Percentiles rank a stretch among this genome's conserved stretches.
Evolutionary conservation across 2,797 vertebrate species (phyloP).

Genomic region (Lateolabrax maculatus): DNA sequence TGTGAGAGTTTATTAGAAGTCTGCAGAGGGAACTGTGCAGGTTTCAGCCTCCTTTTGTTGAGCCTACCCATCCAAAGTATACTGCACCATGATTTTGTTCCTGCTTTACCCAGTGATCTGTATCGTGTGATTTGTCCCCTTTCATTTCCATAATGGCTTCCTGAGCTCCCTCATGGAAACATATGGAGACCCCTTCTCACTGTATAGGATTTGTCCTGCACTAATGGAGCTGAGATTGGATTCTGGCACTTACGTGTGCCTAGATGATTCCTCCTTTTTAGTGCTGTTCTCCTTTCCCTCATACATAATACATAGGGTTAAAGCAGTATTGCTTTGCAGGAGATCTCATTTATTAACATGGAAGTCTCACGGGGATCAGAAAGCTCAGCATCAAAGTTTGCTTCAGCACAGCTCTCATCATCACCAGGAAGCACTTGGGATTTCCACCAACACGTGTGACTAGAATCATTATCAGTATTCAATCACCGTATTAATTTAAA

Average conservation of each 20-base stretch:
- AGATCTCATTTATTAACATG: constrained; percentile 87
- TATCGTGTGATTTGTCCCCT: constrained; percentile 83
- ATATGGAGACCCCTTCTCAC: constrained; percentile 83
- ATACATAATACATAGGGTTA: constrained; percentile 88
- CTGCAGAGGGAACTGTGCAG: constrained; percentile 47
- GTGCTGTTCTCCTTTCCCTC: constrained; percentile 83
- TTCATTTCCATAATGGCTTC: constrained; percentile 89
- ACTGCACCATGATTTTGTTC: constrained; percentile 72
- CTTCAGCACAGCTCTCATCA: constrained; percentile 62
- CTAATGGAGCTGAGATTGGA: constrained; percentile 89
- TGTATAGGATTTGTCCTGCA: constrained; percentile 85
- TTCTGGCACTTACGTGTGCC: constrained; percentile 85
- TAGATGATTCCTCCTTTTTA: constrained; percentile 87
- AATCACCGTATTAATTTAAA: constrained; percentile 38
- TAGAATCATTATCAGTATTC: constrained; percentile 49
- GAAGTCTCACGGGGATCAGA: constrained; percentile 80
- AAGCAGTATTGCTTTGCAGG: constrained; percentile 83
- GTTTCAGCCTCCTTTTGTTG: constrained; percentile 67
- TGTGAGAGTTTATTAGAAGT: constrained; percentile 74
- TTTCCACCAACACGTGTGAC: constrained; percentile 69
- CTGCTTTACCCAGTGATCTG: constrained; percentile 78
- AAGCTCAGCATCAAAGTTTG: constrained; percentile 77
- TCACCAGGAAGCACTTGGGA: constrained; percentile 59
- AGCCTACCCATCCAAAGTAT: constrained; percentile 72
- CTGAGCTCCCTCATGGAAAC: constrained; percentile 83